Evolutionary conservation across 2,113 vertebrate species (phyloP), one percentile per base, ranked within the genome.

Genomic region (Heterotis niloticus): DNA sequence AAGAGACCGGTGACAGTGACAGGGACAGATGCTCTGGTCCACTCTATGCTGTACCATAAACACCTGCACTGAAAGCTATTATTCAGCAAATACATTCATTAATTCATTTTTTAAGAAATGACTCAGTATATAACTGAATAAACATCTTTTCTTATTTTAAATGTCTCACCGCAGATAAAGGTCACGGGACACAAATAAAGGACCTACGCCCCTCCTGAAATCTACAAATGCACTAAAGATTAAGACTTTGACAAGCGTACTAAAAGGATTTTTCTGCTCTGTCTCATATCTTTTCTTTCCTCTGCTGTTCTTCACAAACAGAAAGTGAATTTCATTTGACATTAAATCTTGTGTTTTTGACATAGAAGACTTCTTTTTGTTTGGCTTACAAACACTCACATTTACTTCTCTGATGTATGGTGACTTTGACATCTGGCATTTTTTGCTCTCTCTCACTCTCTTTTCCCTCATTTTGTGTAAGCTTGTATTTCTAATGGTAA

Each of bases 321-420:
- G 78, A 17, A 79, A 83, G 78, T 77, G 52, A 44, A 78, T 77
- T 74, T 62, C 60, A 74, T 75, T 77, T 74, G 67, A 76, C 75
- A 75, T 85, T 80, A 85, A 77, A 80, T 84, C 24, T 34, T 83
- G 75, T 75, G 82, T 83, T 86, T 82, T 75, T 80, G 29, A 81
- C 83, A 88, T 83, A 74, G 88, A 87, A 90, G 83, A 82, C 79
- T 86, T 78, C 77, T 85, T 75, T 88, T 82, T 76, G 85, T 88
- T 84, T 87, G 59, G 24, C 86, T 82, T 76, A 83, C 80, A 81
- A 86, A 88, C 76, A 87, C 80, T 14, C 85, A 83, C 84, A 88
- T 87, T 89, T 85, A 80, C 86, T 66, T 34, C 83, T 5, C 78
- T 64, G 83, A 88, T 84, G 84, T 86, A 81, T 84, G 86, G 84